A percentile compares a stretch with the other conserved stretches of the same genome.
phyloP scores from a whole-genome alignment of 2,113 vertebrate genomes.

The Archocentrus centrarchus region DNA sequence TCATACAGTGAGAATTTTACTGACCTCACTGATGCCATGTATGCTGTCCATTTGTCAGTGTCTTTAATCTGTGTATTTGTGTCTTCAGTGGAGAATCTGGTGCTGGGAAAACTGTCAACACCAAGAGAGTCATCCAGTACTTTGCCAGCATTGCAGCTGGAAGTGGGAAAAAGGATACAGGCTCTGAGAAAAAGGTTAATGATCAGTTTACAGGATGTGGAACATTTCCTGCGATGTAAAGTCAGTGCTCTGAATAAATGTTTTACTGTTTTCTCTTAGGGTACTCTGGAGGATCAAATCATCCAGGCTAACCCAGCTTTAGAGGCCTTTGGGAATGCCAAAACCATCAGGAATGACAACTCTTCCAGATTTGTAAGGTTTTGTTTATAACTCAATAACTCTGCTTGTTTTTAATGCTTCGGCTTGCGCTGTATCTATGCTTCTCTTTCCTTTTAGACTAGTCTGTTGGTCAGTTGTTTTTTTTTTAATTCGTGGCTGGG shows the following conservation, averaged over 20 bases:
- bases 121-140: conserved; percentile 93
- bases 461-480: not conserved
- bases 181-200: conserved; percentile 85
- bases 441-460: not conserved
- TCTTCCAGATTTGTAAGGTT: conserved; percentile 89
- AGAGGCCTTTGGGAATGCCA: conserved; percentile 89
- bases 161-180: conserved; percentile 85
- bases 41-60: not conserved
- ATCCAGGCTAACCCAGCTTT: conserved; percentile 87
- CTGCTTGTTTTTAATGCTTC: not conserved
- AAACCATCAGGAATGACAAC: conserved; percentile 92
- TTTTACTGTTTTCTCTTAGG: conserved; percentile 72
- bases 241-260: conserved; percentile 65
- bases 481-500: no score
- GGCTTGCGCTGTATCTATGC: not conserved
- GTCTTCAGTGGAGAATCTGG: conserved; percentile 90
- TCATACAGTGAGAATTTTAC: not conserved
- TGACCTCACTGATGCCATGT: not conserved
- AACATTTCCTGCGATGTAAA: not conserved
- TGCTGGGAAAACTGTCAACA: conserved; percentile 94
- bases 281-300: conserved; percentile 88
- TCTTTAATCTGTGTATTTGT: conserved; percentile 5
- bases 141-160: conserved; percentile 91
- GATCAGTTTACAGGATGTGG: not conserved
- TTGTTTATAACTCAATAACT: not conserved